phyloP scores from a whole-genome alignment of 2,113 vertebrate species.

The Pimephales promelas region DNA sequence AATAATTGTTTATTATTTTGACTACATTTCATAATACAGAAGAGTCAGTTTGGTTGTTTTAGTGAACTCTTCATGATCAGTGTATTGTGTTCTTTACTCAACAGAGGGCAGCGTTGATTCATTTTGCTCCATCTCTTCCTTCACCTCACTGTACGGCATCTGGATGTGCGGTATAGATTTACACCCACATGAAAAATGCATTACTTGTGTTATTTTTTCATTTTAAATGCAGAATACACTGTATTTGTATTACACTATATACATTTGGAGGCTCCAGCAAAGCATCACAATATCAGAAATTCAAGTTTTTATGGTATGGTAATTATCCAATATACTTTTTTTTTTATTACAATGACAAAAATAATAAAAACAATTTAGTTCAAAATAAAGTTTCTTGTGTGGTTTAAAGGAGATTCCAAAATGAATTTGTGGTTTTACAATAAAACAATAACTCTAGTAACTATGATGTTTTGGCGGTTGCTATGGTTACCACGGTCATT shows the following conservation, averaged over 20 bases:
- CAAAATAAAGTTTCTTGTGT: background rate
- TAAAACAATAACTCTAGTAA: background rate
- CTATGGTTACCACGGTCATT: conserved; percentile 2
- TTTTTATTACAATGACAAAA: too few species aligned
- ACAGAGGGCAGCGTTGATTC: conserved; percentile 46
- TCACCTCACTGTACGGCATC: background rate
- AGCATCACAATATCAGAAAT: background rate
- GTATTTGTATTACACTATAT: background rate
- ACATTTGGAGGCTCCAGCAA: background rate
- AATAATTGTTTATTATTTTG: background rate
- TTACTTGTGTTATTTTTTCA: background rate
- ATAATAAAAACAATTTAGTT: too few species aligned
- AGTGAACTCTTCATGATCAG: background rate
- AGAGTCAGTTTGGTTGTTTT: background rate
- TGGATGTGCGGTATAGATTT: background rate
- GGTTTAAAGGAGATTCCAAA: background rate
- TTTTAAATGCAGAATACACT: background rate
- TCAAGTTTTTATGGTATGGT: background rate
- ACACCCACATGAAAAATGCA: background rate
- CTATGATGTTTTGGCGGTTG: background rate
- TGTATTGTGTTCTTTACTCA: background rate
- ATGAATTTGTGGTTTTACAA: background rate
- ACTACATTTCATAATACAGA: background rate
- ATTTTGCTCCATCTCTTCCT: background rate
- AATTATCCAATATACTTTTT: too few species aligned